Conservation (phyloP, 1,140 invertebrate species). For the Drosophila ambigua region DNA sequence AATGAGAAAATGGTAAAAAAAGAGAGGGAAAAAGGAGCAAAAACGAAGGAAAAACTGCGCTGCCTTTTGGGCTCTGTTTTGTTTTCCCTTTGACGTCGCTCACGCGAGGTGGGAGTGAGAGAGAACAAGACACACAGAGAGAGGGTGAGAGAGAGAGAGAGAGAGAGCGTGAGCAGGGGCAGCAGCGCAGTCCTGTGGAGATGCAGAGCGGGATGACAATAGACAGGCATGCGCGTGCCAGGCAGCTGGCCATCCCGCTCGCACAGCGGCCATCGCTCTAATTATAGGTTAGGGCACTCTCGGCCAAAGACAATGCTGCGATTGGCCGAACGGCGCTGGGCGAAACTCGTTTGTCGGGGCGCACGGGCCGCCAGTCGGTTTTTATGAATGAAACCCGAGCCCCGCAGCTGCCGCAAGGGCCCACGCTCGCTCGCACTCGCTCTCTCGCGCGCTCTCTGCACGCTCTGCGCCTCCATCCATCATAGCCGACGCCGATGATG, state of each 20-base stretch:
- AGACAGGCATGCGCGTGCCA: slow-evolving; percentile 23
- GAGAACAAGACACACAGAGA: background rate
- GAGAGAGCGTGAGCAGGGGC: background rate
- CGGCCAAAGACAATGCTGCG: slow-evolving; percentile 42
- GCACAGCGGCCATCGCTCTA: slow-evolving; percentile 83
- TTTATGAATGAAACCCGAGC: slow-evolving; percentile 58
- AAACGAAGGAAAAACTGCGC: no score
- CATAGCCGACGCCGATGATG: no score
- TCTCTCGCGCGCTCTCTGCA: slow-evolving; percentile 3
- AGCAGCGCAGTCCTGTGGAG: background rate
- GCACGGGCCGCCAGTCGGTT: slow-evolving; percentile 15
- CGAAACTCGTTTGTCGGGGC: slow-evolving; percentile 56
- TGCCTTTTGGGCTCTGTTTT: no score
- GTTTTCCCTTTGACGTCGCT: slow-evolving; percentile 8
- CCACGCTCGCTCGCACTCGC: background rate
- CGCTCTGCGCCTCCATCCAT: background rate
- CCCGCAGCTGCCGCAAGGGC: background rate
- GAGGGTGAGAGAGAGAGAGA: slow-evolving; percentile 3
- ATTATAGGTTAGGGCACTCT: slow-evolving; percentile 75
- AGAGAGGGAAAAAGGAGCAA: background rate
- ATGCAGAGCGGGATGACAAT: slow-evolving; percentile 39
- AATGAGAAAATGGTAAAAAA: background rate
- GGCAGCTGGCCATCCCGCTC: slow-evolving; percentile 43
- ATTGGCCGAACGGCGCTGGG: slow-evolving; percentile 55
- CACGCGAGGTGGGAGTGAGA: slow-evolving; percentile 7